A percentile compares a stretch with the other conserved stretches of the same genome.
Conservation (phyloP, 2,888 invertebrate genomes). For the Eudemis profundana region DNA sequence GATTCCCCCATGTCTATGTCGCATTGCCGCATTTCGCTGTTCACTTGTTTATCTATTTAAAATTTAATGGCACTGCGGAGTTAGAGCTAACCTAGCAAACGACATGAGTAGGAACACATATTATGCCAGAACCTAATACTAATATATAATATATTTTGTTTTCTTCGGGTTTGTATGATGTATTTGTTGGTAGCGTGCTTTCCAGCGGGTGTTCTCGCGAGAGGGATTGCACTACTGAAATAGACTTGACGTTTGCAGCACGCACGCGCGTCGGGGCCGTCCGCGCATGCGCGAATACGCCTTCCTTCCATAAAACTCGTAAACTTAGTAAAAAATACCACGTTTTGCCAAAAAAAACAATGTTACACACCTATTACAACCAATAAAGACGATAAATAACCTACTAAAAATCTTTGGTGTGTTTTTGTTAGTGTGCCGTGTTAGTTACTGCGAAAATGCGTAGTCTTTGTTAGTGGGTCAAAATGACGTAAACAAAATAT, state of each 20-base stretch:
- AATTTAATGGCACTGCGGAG: conserved; percentile 42
- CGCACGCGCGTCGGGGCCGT: conserved; percentile 62
- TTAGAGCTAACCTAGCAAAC: conserved; percentile 26
- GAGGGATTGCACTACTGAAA: conserved; percentile 73
- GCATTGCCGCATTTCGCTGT: conserved; percentile 73
- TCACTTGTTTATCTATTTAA: conserved; percentile 48
- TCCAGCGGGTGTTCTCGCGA: conserved; percentile 54
- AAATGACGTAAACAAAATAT: conserved; percentile 45
- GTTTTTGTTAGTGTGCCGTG: neutral
- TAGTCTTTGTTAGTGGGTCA: conserved; percentile 43
- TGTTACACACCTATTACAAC: neutral
- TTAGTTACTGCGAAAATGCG: neutral
- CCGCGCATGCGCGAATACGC: conserved; percentile 66
- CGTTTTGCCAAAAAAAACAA: neutral
- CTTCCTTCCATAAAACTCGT: conserved; percentile 18
- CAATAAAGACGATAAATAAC: neutral
- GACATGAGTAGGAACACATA: conserved; percentile 34
- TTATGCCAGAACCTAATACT: conserved; percentile 31
- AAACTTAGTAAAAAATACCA: neutral
- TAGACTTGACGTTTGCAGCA: conserved; percentile 74
- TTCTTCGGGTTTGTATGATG: conserved; percentile 47
- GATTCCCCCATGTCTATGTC: conserved; percentile 63
- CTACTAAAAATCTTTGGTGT: neutral
- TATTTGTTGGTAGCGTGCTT: conserved; percentile 51
- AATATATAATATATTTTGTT: conserved; percentile 44